Base-by-base conservation (phyloP, 2,888 invertebrate genomes). In the Vannuccia rotundouncinata region DNA sequence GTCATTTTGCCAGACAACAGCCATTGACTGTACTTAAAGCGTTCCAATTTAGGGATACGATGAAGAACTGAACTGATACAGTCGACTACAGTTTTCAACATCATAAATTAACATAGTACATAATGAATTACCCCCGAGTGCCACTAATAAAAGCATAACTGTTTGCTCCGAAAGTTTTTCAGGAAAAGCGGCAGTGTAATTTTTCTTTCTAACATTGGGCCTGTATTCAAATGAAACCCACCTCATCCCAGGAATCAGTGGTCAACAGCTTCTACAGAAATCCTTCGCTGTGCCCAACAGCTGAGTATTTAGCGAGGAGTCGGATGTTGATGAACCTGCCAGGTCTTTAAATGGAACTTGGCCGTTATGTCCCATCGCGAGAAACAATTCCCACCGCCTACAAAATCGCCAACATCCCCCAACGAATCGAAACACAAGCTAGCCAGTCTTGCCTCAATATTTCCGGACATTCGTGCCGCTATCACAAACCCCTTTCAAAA, bases 241-340 rank as follows among this genome's bases (percentile, higher is more conserved):
- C 10, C 13, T 2, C 2, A 22, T 27, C 22, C 66, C n/a, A n/a
- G n/a, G 66, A 66, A 13, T 45, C 45, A 22, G 66, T 22, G 25
- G 66, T 5, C 10, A 17, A 17, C 66, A 27, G 2, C 22, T 66
- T 66, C 66, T 66, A 66, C 22, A 17, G 66, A 27, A 66, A 66
- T 66, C 66, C 13, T 17, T 22, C 25, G 66, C 66, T 66, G 22
- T 66, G 66, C 22, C 66, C 66, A 2, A 66, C 66, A 22, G 66
- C 66, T 17, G 17, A 66, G 66, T 66, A 66, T 66, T 27, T 66
- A 27, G 25, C 66, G 66, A 66, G 66, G 66, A 66, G 66, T 66
- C 66, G 66, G 25, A 66, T 66, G 66, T 27, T 66, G 22, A 66
- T 66, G 66, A 66, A 66, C 66, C 25, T 66, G 22, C 66, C 66